Evolutionary conservation across 2,113 vertebrate species (phyloP).

Genomic region (Electrona antarctica): DNA sequence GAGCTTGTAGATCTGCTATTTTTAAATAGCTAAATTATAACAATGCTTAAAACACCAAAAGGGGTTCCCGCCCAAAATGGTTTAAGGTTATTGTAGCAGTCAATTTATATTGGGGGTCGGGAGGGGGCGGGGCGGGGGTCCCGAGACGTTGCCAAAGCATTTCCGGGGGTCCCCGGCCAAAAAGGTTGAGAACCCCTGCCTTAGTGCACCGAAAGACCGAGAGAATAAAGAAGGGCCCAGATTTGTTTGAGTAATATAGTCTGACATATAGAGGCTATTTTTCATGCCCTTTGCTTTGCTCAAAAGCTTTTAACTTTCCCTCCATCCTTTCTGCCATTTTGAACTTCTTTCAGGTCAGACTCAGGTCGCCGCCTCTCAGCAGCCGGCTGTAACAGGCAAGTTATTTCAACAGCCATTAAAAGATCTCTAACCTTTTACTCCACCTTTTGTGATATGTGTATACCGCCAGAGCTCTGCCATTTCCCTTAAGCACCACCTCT

Average conservation of each 20-base stretch:
- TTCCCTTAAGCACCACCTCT: neutral
- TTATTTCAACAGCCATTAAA: constrained; percentile 13
- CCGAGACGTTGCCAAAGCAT: too few relatives aligned
- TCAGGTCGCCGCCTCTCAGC: constrained; percentile 48
- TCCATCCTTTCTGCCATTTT: neutral
- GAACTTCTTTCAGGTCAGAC: constrained; percentile 50
- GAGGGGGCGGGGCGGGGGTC: too few relatives aligned
- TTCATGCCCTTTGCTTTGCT: neutral
- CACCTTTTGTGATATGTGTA: neutral
- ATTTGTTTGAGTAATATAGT: neutral
- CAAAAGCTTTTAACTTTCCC: neutral
- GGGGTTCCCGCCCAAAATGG: too few relatives aligned
- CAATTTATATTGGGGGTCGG: too few relatives aligned
- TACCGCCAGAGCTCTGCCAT: neutral
- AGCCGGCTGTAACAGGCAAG: constrained; percentile 72
- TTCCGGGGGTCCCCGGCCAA: too few relatives aligned
- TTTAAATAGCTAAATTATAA: too few relatives aligned
- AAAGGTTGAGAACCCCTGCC: too few relatives aligned
- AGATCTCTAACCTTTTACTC: neutral
- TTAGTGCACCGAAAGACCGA: too few relatives aligned
- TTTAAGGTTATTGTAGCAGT: too few relatives aligned
- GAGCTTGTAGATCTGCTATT: too few relatives aligned
- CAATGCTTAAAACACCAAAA: too few relatives aligned
- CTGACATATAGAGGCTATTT: neutral
- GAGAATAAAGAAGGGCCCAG: too few relatives aligned